phyloP scores from a whole-genome alignment of 2,888 invertebrate species.

The Sphaerophoria taeniata region DNA sequence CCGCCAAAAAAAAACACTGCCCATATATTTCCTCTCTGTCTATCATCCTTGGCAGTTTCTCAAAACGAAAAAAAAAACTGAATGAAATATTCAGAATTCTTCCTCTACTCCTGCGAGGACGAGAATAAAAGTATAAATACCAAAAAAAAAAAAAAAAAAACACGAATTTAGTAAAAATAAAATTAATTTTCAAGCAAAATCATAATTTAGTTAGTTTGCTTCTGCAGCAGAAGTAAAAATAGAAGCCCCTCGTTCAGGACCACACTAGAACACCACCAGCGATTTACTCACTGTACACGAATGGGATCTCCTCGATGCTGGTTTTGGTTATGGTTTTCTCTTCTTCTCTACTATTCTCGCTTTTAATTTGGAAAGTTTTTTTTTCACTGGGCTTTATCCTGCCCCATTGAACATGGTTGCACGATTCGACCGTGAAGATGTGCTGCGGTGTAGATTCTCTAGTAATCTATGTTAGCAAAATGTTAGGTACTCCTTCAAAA shows the following conservation, averaged over 20 bases:
- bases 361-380: constrained; percentile 29
- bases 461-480: constrained; percentile 65
- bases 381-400: constrained; percentile 28
- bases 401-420: constrained; percentile 38
- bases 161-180: constrained; percentile 41
- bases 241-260: neutral
- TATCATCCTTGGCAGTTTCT: constrained; percentile 4
- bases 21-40: constrained; percentile 9
- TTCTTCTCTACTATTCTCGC: neutral
- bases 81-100: constrained; percentile 47
- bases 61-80: constrained; percentile 20
- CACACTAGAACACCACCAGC: neutral
- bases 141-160: constrained; percentile 39
- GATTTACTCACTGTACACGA: neutral
- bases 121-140: constrained; percentile 50
- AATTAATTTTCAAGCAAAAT: constrained; percentile 72
- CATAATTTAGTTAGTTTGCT: constrained; percentile 68
- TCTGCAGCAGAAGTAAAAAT: constrained; percentile 11
- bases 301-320: constrained; percentile 2
- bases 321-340: neutral
- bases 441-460: constrained; percentile 62
- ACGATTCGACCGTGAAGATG: constrained; percentile 25
- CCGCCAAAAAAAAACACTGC: neutral
- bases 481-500: constrained; percentile 16
- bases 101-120: neutral